Percentiles rank a stretch among this genome's conserved stretches.
Evolutionary conservation across 2,113 vertebrate genomes (phyloP).

Genomic region (Condylura cristata): DNA sequence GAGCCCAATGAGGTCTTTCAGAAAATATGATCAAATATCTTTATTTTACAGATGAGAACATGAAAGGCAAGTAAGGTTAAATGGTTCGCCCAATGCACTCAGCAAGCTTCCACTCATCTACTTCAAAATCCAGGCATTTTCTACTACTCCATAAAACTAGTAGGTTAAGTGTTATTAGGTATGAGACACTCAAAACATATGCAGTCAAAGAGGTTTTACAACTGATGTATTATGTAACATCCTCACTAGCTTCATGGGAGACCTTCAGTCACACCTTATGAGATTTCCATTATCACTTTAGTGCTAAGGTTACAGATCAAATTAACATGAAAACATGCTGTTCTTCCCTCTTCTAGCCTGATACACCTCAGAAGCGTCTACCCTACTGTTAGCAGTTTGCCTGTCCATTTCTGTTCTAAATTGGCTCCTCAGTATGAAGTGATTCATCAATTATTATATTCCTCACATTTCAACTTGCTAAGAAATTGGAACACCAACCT

Average conservation of each 20-base stretch:
- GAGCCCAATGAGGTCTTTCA: not conserved
- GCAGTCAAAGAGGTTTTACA: constrained; percentile 39
- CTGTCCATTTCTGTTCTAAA: constrained; percentile 61
- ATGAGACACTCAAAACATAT: not conserved
- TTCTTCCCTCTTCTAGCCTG: constrained; percentile 35
- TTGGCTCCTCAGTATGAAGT: not conserved
- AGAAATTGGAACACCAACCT: not conserved
- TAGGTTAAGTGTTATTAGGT: constrained; percentile 46
- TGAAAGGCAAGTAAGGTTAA: constrained; percentile 40
- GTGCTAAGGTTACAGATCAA: constrained; percentile 30
- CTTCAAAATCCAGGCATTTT: constrained; percentile 44
- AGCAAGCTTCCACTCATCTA: constrained; percentile 13
- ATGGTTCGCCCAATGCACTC: not conserved
- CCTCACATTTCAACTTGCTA: not conserved
- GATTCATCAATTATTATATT: constrained; percentile 14
- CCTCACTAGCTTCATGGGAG: constrained; percentile 33
- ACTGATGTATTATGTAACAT: constrained; percentile 58
- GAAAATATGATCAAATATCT: not conserved
- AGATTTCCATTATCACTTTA: constrained; percentile 69
- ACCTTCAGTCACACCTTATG: constrained; percentile 38
- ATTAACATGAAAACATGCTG: constrained; percentile 59
- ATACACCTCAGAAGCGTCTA: constrained; percentile 31
- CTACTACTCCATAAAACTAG: not conserved
- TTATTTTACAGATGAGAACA: constrained; percentile 44
- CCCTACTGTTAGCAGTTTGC: constrained; percentile 41